Conservation (phyloP, 2,888 invertebrate species). For the Drosophila austrosaltans region DNA sequence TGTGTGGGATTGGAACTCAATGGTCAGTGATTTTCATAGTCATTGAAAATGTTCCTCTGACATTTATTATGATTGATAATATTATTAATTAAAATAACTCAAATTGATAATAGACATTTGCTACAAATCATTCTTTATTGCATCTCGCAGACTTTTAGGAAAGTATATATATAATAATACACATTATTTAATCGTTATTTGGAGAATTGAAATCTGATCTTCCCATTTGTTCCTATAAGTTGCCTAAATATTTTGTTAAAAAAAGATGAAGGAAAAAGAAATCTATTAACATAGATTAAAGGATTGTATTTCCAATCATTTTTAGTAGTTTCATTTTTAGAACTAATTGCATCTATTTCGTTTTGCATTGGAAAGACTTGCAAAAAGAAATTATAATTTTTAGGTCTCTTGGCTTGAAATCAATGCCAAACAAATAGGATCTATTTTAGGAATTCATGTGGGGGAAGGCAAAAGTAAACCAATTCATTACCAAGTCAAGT, state of each 20-base stretch:
- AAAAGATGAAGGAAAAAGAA: no score
- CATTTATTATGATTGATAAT: no score
- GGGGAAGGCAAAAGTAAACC: conserved; percentile 15
- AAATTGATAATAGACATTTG: no score
- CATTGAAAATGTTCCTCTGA: not conserved
- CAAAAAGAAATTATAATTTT: conserved; percentile 16
- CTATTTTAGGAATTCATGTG: conserved; percentile 37
- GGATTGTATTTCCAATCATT: not conserved
- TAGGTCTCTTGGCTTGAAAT: conserved; percentile 38
- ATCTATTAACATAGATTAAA: no score
- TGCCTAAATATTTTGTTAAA: no score
- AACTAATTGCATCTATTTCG: not conserved
- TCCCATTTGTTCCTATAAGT: no score
- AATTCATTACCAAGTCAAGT: conserved; percentile 58
- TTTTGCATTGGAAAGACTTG: not conserved
- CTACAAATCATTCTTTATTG: not conserved
- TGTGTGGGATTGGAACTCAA: not conserved
- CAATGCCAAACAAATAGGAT: conserved; percentile 22
- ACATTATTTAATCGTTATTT: no score
- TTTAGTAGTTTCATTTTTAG: not conserved
- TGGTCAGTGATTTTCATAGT: conserved; percentile 1
- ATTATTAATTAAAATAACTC: no score
- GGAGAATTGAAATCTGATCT: no score
- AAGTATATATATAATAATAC: no score
- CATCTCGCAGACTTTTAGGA: no score